Evolutionary conservation across 1,140 invertebrate species (phyloP), one percentile per base, ranked within the genome.

Genomic region (Mylabris phalerata): DNA sequence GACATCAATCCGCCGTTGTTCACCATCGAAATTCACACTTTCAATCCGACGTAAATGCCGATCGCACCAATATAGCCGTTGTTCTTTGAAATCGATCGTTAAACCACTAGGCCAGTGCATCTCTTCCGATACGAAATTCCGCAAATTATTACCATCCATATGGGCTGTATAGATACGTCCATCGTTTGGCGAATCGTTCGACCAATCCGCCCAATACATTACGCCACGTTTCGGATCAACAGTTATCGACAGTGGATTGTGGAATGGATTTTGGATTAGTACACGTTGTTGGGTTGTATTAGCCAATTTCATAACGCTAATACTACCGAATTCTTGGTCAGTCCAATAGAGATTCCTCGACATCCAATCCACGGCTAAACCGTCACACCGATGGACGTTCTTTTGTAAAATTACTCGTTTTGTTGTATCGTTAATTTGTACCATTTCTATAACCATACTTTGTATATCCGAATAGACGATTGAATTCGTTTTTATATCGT

Each of bases 61-160:
- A 65, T 90, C 88, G 6, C 92, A 85, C 82, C 94, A 92, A 64
- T 89, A 87, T 3, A 87, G 76, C 57, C 83, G 77, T 26, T 86
- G 79, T 19, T 80, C 84, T 13, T 83, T 80, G 62, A 84, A 84
- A 73, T 97, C 92, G 40, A 98, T 83, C 3, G 90, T 85, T 10
- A 98, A 76, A 10, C 92, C 92, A 76, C 87, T 90, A 2, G 95
- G 94, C 89, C 90, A 95, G 44, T 82, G 76, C 58, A 94, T 80
- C 4, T 82, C 75, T 2, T 75, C 71, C 39, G 74, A 75, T 0
- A 84, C 66, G 42, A 87, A 74, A 32, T 71, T 56, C 51, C 72
- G 72, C 10, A 79, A 76, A 46, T 82, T 74, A 1, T 79, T 79
- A 6, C 92, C 93, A 76, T 96, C 92, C 89, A 96, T 90, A 63